Base-by-base conservation (phyloP, 2,797 vertebrate genomes). In the Onychomys arenicola region DNA sequence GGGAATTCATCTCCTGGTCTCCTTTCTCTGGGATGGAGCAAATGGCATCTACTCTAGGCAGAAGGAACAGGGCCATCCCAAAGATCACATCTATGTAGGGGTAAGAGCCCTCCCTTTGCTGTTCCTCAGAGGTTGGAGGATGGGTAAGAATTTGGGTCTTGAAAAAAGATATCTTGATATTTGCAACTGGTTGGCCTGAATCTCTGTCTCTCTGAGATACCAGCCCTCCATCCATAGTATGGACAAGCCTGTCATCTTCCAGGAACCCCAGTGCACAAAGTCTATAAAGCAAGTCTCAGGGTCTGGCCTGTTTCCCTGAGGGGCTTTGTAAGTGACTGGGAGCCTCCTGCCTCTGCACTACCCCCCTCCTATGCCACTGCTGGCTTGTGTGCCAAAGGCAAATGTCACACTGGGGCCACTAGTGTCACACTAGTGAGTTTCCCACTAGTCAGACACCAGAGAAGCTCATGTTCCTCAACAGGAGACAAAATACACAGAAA, bases 401-500 rank as follows among this genome's bases (percentile, higher is more conserved):
- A 85, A 34, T 34, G 10, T 71, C 69, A 65, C 8, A 14, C 52
- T 14, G 1, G 11, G 71, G 29, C 61, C 67, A 57, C 71, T 85
- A 46, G 57, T 17, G 55, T 55, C 55, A 55, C 52, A 55, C 52
- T 55, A 55, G 52, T 55, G 52, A 55, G 52, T 55, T 14, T 55
- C 52, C 17, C 29, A 89, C 63, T 82, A 82, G 40, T 5, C 25
- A 91, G 83, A 40, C 34, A 40, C 61, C 61, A 4, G 12, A 92
- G 76, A 43, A 90, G 46, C 40, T 88, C 34, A 3, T 5, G 19
- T 61, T 81, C 77, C 55, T 43, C 71, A 57, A 13, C 40, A 91
- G 65, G 63, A 91, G 37, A 43, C 43, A 61, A 89, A 73, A 87
- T 43, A 57, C 52, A 52, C 49, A 89, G 83, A 94, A 91, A 63